Conservation (phyloP, 1,140 invertebrate species). For the Pemphigus obesinymphae region DNA sequence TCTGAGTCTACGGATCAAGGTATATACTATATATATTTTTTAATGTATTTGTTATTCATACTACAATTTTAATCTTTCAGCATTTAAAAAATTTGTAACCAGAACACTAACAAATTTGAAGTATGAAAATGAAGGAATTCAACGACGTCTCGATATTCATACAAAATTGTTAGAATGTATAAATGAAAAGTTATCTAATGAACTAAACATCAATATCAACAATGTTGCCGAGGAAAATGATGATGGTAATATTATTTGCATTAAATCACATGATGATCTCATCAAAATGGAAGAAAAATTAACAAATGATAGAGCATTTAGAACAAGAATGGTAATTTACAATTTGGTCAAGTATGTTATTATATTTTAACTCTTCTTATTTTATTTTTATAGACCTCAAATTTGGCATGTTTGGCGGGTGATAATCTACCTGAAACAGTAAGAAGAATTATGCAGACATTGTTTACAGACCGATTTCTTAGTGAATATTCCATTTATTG, state of each 20-base stretch:
- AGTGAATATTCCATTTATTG: not conserved
- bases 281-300: not conserved
- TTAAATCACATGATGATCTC: not conserved
- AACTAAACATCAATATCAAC: not conserved
- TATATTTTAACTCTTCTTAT: not conserved
- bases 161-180: not conserved
- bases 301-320: not conserved
- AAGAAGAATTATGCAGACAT: not conserved
- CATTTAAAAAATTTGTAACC: not conserved
- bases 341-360: not conserved
- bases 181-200: not conserved
- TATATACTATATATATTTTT: too few relatives aligned
- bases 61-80: too few relatives aligned
- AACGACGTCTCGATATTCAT: not conserved
- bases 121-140: too few relatives aligned
- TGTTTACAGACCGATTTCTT: not conserved
- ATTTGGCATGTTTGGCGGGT: not conserved
- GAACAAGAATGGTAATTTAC: not conserved
- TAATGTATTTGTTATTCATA: too few relatives aligned
- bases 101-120: not conserved
- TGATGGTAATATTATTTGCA: not conserved
- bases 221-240: not conserved
- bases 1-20: too few relatives aligned
- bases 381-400: not conserved
- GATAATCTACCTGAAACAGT: not conserved